These are phyloP conservation scores for Sicus ferrugineus DNA, from an alignment of 2,888 invertebrate species.

Conservation along the genomic window DNA sequence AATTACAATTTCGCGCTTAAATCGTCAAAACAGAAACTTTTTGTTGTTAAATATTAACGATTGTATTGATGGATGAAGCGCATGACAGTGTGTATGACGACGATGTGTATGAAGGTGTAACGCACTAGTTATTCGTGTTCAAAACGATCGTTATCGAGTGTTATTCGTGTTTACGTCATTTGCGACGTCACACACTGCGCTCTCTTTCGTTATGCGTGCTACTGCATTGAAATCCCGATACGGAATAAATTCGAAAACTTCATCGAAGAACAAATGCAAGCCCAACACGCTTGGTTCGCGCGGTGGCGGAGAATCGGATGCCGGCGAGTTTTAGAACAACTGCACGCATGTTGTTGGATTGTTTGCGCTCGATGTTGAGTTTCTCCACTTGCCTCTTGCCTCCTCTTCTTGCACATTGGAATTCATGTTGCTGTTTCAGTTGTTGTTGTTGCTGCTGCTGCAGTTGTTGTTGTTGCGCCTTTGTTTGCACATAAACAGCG, in stretches of 20 bases:
- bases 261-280: constrained; percentile 50
- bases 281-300: constrained; percentile 31
- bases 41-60: no score
- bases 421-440: constrained; percentile 7
- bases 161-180: background rate
- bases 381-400: constrained; percentile 11
- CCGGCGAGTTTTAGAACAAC: constrained; percentile 31
- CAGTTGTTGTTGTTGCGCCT: no score
- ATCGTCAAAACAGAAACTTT: no score
- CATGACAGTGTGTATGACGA: background rate
- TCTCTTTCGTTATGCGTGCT: constrained; percentile 58
- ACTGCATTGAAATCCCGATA: constrained; percentile 62
- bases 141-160: no score
- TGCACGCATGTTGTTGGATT: constrained; percentile 8
- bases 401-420: constrained; percentile 3
- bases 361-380: background rate
- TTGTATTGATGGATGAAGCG: background rate
- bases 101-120: background rate
- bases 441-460: constrained; percentile 13
- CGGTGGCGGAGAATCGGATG: constrained; percentile 47
- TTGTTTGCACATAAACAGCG: no score
- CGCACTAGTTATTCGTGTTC: no score
- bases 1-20: background rate
- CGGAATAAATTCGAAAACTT: constrained; percentile 62
- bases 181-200: background rate